Evolutionary conservation across 2,113 vertebrate species (phyloP), one percentile per base, ranked within the genome.

Genomic region (Nothocercus nigrocapillus): DNA sequence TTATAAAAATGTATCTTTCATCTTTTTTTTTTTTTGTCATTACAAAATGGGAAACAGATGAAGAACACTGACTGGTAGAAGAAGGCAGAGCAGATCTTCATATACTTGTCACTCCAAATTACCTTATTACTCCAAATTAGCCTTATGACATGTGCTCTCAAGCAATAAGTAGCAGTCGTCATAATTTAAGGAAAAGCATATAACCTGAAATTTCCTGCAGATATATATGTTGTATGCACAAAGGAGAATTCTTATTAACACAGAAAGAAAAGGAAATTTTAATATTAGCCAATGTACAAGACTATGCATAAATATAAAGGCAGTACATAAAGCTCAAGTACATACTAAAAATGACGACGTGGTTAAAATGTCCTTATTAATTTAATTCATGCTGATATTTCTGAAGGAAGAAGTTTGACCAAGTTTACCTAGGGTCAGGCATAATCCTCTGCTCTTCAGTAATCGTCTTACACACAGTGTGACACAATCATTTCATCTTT

Each of bases 11-110:
- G 34, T 13, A 61, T 72, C 91, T 94, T 80, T 63, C 45, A 21
- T 53, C 63, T 87, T 89, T 49, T 94, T 95, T 90, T 78, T 85
- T 85, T 95, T 90, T 78, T 93, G 93, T 84, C 59, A 90, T 91
- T 80, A 51, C 11, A 53, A 95, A 85, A 66, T 38, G 51, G 38
- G 78, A 20, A 90, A 75, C 74, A 91, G 74, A 91, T 82, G 62
- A 66, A 59, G n/a, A 58, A 87, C 80, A 93, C 84, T 68, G 82
- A 62, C 25, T 16, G 30, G 66, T 69, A 74, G 30, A 36, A 36
- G 59, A 76, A 94, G 93, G 82, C 68, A 94, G 68, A 88, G 67
- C 7, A 36, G 70, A 74, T 78, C 77, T 82, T 95, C 93, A 87
- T 72, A 90, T 49, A 83, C 66, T 62, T 89, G 68, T 85, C 62